These are phyloP conservation scores for Quadriops clusia DNA, from an alignment of 2,888 invertebrate genomes.

Conservation along the genomic window DNA sequence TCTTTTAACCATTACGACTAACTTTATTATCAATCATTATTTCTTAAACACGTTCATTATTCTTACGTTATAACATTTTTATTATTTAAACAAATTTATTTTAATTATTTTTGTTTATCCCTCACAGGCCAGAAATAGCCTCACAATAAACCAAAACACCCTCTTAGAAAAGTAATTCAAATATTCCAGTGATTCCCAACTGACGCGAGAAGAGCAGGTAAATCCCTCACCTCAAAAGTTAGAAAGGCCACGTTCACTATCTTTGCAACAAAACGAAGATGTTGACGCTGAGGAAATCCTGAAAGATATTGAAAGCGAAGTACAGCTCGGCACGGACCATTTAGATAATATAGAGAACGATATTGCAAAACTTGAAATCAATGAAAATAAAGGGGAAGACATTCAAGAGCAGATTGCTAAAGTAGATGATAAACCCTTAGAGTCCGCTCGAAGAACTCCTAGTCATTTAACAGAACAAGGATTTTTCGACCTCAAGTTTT, in stretches of 20 bases:
- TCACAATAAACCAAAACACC: constrained; percentile 25
- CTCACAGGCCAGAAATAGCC: constrained; percentile 32
- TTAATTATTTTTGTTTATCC: constrained; percentile 21
- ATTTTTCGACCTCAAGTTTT: constrained; percentile 65
- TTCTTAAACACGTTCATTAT: too few species aligned
- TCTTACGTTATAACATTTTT: too few species aligned
- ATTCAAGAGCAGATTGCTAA: too few species aligned
- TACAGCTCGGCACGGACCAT: constrained; percentile 6
- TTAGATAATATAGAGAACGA: constrained; percentile 9
- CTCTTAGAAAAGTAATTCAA: constrained; percentile 18
- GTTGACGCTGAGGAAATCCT: constrained; percentile 15
- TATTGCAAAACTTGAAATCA: constrained; percentile 8
- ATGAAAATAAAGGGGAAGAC: constrained; percentile 9
- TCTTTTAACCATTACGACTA: too few species aligned
- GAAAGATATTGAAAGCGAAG: constrained; percentile 11
- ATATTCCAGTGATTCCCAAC: constrained; percentile 29
- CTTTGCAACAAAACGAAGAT: constrained; percentile 39
- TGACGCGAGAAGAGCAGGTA: constrained; percentile 13
- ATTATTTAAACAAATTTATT: constrained; percentile 16
- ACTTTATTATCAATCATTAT: too few species aligned
- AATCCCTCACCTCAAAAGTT: constrained; percentile 24
- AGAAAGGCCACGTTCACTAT: constrained; percentile 40
- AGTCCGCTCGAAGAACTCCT: constrained; percentile 28
- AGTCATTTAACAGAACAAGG: constrained; percentile 48
- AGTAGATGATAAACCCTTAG: too few species aligned